These are phyloP conservation scores for Coturnix japonica DNA, from an alignment of 2,113 vertebrate genomes.

Conservation along the genomic window DNA sequence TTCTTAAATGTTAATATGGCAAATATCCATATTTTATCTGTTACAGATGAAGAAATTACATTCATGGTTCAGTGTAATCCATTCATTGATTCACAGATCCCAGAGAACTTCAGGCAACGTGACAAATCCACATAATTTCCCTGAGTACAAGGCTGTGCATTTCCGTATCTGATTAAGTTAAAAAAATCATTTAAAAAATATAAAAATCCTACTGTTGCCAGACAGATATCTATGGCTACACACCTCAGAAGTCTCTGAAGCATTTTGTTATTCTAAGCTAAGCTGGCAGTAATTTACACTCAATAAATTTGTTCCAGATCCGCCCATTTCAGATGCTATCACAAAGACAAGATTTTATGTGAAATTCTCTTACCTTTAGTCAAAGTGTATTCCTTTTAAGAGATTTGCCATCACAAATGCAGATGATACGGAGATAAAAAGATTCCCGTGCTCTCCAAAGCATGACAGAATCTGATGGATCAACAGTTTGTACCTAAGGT, in stretches of 20 bases:
- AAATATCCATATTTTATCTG: slow-evolving; percentile 4
- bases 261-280: slow-evolving; percentile 53
- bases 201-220: slow-evolving; percentile 16
- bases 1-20: slow-evolving; percentile 10
- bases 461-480: neutral
- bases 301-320: slow-evolving; percentile 50
- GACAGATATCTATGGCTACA: neutral
- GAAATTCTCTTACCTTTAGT: slow-evolving; percentile 40
- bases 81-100: slow-evolving; percentile 36
- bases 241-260: slow-evolving; percentile 53
- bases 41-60: slow-evolving; percentile 40
- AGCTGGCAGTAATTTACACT: slow-evolving; percentile 57
- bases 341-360: slow-evolving; percentile 25
- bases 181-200: slow-evolving; percentile 44
- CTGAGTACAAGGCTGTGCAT: slow-evolving; percentile 38
- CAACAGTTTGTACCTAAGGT: neutral
- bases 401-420: slow-evolving; percentile 32
- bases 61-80: slow-evolving; percentile 43
- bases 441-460: neutral
- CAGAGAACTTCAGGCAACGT: slow-evolving; percentile 52
- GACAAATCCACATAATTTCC: slow-evolving; percentile 58
- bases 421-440: slow-evolving; percentile 25
- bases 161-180: slow-evolving; percentile 53
- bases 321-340: slow-evolving; percentile 40
- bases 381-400: slow-evolving; percentile 23